Evolutionary conservation across 2,797 vertebrate genomes (phyloP).

Genomic region (Ispidina picta): DNA sequence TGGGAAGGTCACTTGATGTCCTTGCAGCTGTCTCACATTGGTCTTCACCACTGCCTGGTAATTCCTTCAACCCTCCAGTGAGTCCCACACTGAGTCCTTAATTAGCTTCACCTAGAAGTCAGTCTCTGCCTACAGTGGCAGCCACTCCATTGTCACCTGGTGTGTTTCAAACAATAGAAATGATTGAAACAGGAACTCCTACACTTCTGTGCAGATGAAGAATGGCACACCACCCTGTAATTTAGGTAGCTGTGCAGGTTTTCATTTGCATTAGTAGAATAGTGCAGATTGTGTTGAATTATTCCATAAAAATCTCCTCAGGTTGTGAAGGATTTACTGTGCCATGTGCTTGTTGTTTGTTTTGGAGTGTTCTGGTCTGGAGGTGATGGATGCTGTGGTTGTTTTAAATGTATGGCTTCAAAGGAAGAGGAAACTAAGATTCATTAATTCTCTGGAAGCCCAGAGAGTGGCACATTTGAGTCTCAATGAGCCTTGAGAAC

Average conservation of each 20-base stretch:
- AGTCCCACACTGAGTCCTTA: constrained; percentile 7
- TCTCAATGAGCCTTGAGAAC: background rate
- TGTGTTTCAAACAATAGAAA: constrained; percentile 59
- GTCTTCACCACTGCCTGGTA: background rate
- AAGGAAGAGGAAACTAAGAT: background rate
- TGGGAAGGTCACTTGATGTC: background rate
- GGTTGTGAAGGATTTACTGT: constrained; percentile 20
- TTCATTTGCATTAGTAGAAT: constrained; percentile 56
- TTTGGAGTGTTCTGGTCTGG: constrained; percentile 19
- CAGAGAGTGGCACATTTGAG: background rate
- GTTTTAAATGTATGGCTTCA: background rate
- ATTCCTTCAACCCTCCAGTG: constrained; percentile 3
- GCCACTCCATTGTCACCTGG: constrained; percentile 46
- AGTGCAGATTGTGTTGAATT: constrained; percentile 24
- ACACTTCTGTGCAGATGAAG: constrained; percentile 66
- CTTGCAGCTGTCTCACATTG: background rate
- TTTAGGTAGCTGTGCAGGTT: constrained; percentile 52
- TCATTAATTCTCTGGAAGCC: background rate
- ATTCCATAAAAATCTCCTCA: constrained; percentile 22
- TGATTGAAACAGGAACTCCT: constrained; percentile 74
- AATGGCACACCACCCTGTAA: constrained; percentile 70
- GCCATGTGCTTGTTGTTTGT: background rate
- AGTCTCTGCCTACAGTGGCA: constrained; percentile 50
- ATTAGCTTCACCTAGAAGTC: constrained; percentile 27
- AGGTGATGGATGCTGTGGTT: constrained; percentile 18